These are phyloP conservation scores for Hydropsyche tenuis DNA, from an alignment of 1,140 invertebrate species.

Conservation along the genomic window DNA sequence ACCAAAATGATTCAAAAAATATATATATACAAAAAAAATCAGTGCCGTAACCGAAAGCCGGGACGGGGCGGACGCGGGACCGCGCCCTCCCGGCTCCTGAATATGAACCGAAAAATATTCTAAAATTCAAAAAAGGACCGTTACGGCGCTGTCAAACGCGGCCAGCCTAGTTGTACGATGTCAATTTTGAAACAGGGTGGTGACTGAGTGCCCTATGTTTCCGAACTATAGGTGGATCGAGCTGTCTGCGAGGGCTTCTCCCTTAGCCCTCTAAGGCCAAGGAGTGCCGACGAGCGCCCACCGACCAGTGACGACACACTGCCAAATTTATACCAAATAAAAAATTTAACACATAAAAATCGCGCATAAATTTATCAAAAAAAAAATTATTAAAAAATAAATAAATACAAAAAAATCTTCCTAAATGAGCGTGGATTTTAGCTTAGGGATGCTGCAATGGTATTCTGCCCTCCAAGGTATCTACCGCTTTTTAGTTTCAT, in stretches of 20 bases:
- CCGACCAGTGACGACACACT: conserved; percentile 39
- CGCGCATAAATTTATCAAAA: conserved; percentile 9
- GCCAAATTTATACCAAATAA: conserved; percentile 38
- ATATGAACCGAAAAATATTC: no score
- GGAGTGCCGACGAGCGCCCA: conserved; percentile 38
- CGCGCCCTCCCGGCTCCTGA: conserved; percentile 18
- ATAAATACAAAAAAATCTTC: background rate
- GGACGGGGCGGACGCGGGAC: conserved; percentile 20
- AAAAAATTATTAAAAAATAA: background rate
- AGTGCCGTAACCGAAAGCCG: background rate
- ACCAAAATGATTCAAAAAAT: no score
- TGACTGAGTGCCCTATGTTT: conserved; percentile 48
- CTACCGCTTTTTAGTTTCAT: conserved; percentile 47
- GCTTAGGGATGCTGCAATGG: conserved; percentile 47
- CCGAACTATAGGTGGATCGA: conserved; percentile 43
- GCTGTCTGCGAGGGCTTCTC: conserved; percentile 35
- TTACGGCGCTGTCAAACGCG: conserved; percentile 24
- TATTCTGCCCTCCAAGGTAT: conserved; percentile 47
- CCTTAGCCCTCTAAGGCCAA: conserved; percentile 34
- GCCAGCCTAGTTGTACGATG: conserved; percentile 29
- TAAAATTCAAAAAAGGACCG: background rate
- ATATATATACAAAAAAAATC: no score
- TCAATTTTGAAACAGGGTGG: conserved; percentile 31
- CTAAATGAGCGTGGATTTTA: conserved; percentile 45
- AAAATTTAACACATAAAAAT: conserved; percentile 25